Base-by-base conservation (phyloP, 2,888 invertebrate genomes). In the Darwinula stevensoni region DNA sequence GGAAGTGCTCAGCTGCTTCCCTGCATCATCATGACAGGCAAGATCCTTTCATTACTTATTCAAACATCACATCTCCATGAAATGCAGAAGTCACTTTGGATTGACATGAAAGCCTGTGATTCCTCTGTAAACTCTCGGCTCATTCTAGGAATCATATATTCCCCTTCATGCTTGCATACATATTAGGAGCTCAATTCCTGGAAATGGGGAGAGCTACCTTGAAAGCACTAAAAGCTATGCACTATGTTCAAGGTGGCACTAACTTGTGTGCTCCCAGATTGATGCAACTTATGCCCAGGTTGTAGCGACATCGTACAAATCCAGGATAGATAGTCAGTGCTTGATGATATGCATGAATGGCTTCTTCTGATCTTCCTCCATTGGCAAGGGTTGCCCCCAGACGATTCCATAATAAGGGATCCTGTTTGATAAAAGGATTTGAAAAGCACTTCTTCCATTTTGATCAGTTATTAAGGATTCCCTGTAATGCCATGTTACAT, bases 301-400 rank as follows among this genome's bases (percentile, higher is more conserved):
- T 97, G 50, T 88, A 97, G 36, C 97, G 63, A 4, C 91, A 88
- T 36, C 97, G 62, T 38, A 97, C 82, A 51, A 82, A 97, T 2
- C 91, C 91, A 4, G 97, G 97, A 37, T 78, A 72, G 31, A 91
- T 56, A 46, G 73, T 65, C 31, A 97, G 57, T 22, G 94, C 88
- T 44, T 67, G 65, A 46, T 80, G 73, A 50, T 97, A 97, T 1
- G 94, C 91, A 39, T 80, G 73, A 4, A 97, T 76, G 3, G 97
- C 91, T 56, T 94, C 84, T 45, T 86, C 88, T 18, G 88, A 76
- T 39, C 70, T 66, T 32, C 74, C 74, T 39, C 88, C 82, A 51
- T 97, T 97, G 11, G 97, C 97, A 43, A 91, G 54, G 29, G 91
- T 86, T 17, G 97, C 97, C 32, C 97, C 97, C 17, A 97, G 58